Conservation (phyloP, 1,140 invertebrate species). For the Venturia canescens region DNA sequence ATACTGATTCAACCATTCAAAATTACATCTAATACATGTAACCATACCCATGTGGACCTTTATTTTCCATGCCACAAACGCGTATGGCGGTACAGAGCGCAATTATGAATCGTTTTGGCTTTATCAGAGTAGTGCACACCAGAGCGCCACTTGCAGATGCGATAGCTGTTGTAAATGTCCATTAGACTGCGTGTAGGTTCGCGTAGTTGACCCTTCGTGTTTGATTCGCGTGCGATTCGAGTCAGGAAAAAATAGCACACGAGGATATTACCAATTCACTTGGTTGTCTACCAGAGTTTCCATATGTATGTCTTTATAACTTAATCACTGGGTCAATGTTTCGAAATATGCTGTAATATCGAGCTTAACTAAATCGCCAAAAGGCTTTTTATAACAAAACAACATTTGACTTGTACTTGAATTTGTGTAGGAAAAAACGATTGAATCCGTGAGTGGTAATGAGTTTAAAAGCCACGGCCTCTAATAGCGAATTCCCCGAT, state of each 20-base stretch:
- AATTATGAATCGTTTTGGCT: conserved; percentile 15
- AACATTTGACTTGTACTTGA: too few species aligned
- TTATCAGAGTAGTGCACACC: conserved; percentile 17
- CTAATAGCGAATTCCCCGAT: background rate
- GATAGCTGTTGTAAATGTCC: too few species aligned
- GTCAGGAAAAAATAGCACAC: background rate
- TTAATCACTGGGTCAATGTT: background rate
- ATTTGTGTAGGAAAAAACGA: too few species aligned
- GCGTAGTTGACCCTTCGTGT: conserved; percentile 6
- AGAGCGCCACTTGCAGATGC: background rate
- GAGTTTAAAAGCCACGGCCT: background rate
- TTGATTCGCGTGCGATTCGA: conserved; percentile 1
- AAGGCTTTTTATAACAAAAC: too few species aligned
- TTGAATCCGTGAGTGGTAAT: too few species aligned
- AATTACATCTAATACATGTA: background rate
- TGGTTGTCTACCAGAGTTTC: background rate
- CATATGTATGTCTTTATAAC: background rate
- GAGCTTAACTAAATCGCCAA: background rate
- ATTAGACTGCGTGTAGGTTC: background rate
- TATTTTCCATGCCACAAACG: background rate
- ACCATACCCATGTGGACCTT: background rate
- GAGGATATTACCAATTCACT: background rate
- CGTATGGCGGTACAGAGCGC: background rate
- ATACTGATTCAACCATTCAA: background rate
- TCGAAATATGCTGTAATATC: background rate